Evolutionary conservation across 2,113 vertebrate species (phyloP), one percentile per base, ranked within the genome.

Genomic region (Lasiurus borealis): DNA sequence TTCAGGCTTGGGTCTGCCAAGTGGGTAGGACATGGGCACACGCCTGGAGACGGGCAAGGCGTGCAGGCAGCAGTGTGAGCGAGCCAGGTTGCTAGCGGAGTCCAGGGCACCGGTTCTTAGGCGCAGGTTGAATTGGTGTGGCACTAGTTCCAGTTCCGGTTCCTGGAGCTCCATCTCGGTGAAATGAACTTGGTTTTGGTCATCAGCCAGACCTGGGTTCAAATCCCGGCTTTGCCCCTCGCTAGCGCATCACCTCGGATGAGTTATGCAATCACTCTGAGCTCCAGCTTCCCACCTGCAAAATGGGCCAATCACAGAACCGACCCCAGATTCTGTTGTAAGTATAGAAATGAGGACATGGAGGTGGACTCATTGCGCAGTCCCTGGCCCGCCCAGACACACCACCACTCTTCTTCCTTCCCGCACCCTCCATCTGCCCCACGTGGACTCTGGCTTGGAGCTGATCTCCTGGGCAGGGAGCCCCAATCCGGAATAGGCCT

Each of bases 21-120:
- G 36, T 0, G 7, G 2, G 0, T 66, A 25, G 13, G 29, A 52
- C 12, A 2, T 31, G 57, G 44, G 85, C n/a, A 19, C 29, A 3
- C 3, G 48, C n/a, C 12, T 54, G 3, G 68, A 84, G 64, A 36
- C 0, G 2, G 52, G 50, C 1, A 4, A 48, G 40, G 10, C 3
- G 9, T 73, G 46, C 52, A 31, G 19, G 68, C 69, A 59, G 88
- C 7, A 3, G 8, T 57, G 59, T 31, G 54, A 75, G 57, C 8
- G 13, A 50, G 29, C 10, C n/a, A 2, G 59, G 52, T 11, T 59
- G 13, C 18, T 12, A 25, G 44, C 2, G 0, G n/a, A 40, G 31
- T 66, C 29, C 16, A 59, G 36, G 52, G 50, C 16, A 14, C 6
- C 0, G 23, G 25, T 11, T 40, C 34, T 19, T 52, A 31, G 54